These are phyloP conservation scores for Alligator mississippiensis DNA, from an alignment of 2,113 vertebrate species.

Conservation along the genomic window DNA sequence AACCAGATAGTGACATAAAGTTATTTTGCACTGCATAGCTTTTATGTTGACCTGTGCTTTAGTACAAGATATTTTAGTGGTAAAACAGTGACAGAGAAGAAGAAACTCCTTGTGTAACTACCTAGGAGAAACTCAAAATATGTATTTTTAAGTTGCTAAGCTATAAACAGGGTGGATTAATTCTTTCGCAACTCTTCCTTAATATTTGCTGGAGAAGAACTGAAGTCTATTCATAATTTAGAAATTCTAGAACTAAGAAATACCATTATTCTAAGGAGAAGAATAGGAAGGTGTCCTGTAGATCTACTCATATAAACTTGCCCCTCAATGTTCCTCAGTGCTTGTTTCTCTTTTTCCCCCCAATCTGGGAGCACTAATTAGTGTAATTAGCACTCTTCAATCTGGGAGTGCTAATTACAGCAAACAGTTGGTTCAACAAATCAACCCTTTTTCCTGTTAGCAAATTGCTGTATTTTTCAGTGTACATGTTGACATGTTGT, in stretches of 20 bases:
- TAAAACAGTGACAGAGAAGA: constrained; percentile 15
- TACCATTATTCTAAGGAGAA: not conserved
- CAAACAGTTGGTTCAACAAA: not conserved
- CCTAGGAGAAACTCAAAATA: not conserved
- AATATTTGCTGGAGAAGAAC: constrained; percentile 9
- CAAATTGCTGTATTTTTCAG: not conserved
- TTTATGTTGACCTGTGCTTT: constrained; percentile 59
- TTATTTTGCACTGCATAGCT: constrained; percentile 52
- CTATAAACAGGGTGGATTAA: not conserved
- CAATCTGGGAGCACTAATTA: not conserved
- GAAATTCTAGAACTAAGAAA: not conserved
- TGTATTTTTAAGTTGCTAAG: constrained; percentile 14
- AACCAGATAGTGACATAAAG: constrained; percentile 49
- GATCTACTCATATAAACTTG: too few species aligned
- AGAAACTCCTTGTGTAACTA: not conserved
- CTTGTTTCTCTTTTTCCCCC: not conserved
- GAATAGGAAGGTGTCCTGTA: not conserved
- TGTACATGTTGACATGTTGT: too few species aligned
- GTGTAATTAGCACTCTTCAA: not conserved
- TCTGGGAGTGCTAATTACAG: not conserved
- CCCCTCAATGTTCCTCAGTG: too few species aligned
- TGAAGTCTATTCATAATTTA: not conserved
- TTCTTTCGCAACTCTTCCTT: not conserved
- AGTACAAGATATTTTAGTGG: constrained; percentile 4
- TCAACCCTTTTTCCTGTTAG: not conserved